Base-by-base conservation (phyloP, 2,888 invertebrate species). In the Branchellion lobata region DNA sequence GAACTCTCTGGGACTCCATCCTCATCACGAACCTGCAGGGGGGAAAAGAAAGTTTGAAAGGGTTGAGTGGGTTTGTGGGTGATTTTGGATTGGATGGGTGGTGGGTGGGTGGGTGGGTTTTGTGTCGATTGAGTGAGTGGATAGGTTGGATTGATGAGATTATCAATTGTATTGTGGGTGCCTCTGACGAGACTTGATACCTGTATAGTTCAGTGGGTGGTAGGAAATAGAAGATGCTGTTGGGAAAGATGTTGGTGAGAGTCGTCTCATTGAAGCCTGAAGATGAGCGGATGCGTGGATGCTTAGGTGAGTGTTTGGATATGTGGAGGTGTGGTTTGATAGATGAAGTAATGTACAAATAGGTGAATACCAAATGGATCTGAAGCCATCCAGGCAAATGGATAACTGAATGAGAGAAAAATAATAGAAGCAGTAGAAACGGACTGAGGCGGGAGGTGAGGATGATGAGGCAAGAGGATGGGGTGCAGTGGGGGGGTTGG, bases 391-490 rank as follows among this genome's bases (percentile, higher is more conserved):
- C 47, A 47, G 47, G 11, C 47, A 47, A 47, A 47, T 14, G 18
- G 18, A 47, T 47, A 8, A 47, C 47, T 47, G 18, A 47, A n/a
- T n/a, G n/a, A n/a, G n/a, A n/a, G n/a, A n/a, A n/a, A n/a, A n/a
- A n/a, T n/a, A n/a, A n/a, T n/a, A 47, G 24, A 57, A 57, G 24
- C 61, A 57, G 11, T 24, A 57, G n/a, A n/a, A n/a, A n/a, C n/a
- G n/a, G n/a, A 57, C 61, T 24, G 61, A 57, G 24, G 61, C 24
- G 5, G 61, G 61, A 57, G 61, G 61, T n/a, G 61, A 57, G 11
- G 61, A 57, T n/a, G 61, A 57, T 57, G 61, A 57, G 61, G 24
- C 61, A 57, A 5, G 21, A 14, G 61, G 61, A 8, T 5, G n/a
- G 8, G 24, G 61, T 57, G 61, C 61, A 57, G 61, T 57, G 8